Base-by-base conservation (phyloP, 2,113 vertebrate genomes). In the Hepsetus odoe region DNA sequence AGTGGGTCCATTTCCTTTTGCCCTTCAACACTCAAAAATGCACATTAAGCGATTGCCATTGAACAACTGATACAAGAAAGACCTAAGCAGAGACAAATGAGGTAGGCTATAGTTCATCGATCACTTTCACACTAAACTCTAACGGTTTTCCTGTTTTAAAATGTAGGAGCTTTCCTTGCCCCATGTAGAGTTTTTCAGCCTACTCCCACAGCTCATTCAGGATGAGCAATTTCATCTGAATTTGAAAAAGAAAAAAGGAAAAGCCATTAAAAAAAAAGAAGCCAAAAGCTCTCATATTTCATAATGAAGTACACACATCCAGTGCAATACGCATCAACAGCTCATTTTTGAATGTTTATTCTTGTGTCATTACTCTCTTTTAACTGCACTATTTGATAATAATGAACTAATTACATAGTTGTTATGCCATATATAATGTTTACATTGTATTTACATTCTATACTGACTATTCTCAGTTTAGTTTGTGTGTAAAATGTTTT, bases 21-120 rank as follows among this genome's bases (percentile, higher is more conserved):
- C 33, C 22, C 69, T 46, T 51, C 58, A 16, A 40, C 3, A 53
- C 61, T 58, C 70, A 42, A 51, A 74, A 80, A 74, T 74, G 77
- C 69, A 74, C 46, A 66, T 80, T 80, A 80, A 74, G 77, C 77
- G 67, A 74, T 64, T 24, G 56, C 65, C 58, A 44, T 26, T 32
- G 59, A 80, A 80, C 51, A 80, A 73, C 58, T 74, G 70, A 66
- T 80, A 80, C 70, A 67, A 74, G 77, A 80, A 80, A 66, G 56
- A 55, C 33, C 72, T 80, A 80, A 80, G 66, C 33, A 71, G 61
- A 74, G 61, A 80, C 77, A 73, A 80, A 73, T 73, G 70, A 55
- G 70, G 61, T 46, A 26, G 77, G 59, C 66, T 61, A 44, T 40
- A 35, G 26, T 80, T 80, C 77, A 80, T 80, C 61, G 59, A 80